Base-by-base conservation (phyloP, 2,113 vertebrate species). In the Strix aluco region DNA sequence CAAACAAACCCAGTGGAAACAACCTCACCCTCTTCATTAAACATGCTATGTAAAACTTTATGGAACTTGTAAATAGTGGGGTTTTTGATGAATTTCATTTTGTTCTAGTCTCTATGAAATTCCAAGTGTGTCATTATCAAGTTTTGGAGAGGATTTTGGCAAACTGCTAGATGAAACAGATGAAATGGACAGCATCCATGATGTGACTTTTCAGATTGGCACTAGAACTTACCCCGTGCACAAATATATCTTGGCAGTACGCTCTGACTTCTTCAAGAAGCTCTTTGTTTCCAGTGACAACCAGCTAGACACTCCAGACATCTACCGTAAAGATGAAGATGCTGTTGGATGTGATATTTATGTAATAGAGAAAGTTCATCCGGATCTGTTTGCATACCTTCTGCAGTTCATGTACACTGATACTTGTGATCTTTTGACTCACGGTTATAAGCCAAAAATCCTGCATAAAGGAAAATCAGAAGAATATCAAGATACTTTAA, bases 321-420 rank as follows among this genome's bases (percentile, higher is more conserved):
- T 98, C 80, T 98, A 98, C n/a, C 97, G 92, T 16, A 99, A 98
- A 96, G 98, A 99, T 20, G 98, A 99, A 95, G 99, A 99, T 88
- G 98, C 98, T 22, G 97, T 98, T 75, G 99, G 99, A 23, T 99
- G 99, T 77, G 99, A 99, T 94, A 98, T 99, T 25, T 98, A 99
- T 67, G 96, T 99, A 36, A 94, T 99, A 90, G 99, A 99, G 82
- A 99, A 99, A 80, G 95, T 99, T 87, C 98, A 99, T 49, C 97
- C 99, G 22, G 99, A 99, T 63, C 97, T 99, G 93, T 98, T 99
- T 94, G 98, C 98, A 18, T 98, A 99, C 40, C 97, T 98, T 62
- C 98, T 99, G 80, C 98, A 98, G 86, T 99, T 99, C 98, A 98
- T 99, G 89, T 99, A 99, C 95, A 99, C 99, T 6, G 99, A 99